Conservation (phyloP, 92 coral and sea anemone species). For the Bergia sp. region DNA sequence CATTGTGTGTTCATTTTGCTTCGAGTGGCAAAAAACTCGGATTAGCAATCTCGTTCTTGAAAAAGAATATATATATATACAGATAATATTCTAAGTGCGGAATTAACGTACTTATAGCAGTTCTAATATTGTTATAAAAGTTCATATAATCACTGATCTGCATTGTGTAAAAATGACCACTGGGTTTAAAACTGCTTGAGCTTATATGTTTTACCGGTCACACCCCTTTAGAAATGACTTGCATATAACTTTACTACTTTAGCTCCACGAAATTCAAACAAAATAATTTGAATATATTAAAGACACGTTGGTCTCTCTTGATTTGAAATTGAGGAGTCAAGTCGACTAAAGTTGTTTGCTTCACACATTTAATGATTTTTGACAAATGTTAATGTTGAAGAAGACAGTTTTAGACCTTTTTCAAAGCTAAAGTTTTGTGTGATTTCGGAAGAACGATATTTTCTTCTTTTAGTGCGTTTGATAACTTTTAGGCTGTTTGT, state of each 20-base stretch:
- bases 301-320: neutral
- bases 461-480: neutral
- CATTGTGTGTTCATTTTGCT: neutral
- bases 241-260: neutral
- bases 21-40: neutral
- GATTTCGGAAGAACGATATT: neutral
- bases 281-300: neutral
- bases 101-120: neutral
- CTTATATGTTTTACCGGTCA: neutral
- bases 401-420: neutral
- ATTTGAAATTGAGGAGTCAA: neutral
- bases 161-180: neutral
- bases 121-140: too few species aligned
- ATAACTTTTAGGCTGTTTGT: conserved; percentile 12
- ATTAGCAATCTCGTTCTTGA: too few species aligned
- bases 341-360: neutral
- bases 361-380: neutral
- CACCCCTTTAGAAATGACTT: neutral
- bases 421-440: neutral
- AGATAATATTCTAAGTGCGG: too few species aligned
- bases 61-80: too few species aligned
- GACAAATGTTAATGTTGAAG: neutral
- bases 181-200: neutral
- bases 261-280: neutral
- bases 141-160: neutral